Evolutionary conservation across 2,888 invertebrate species (phyloP), one percentile per base, ranked within the genome.

Genomic region (Caenorhabditis doughertyi): DNA sequence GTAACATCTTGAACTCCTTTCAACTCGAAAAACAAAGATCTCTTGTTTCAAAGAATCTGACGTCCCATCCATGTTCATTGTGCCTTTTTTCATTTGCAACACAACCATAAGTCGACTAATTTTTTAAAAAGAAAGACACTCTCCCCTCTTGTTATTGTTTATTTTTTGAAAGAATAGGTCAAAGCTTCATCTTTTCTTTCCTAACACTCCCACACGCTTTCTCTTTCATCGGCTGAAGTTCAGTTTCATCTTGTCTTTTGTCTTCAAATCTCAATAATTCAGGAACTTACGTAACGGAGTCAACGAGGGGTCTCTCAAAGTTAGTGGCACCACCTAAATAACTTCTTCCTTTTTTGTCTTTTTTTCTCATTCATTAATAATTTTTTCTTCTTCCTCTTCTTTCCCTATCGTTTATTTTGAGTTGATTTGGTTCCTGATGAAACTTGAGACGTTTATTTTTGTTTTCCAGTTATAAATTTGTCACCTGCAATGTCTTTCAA

Each of bases 221-320:
- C 56, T 56, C 56, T 56, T 56, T 60, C 71, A 58, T 71, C 55
- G 71, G 44, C 49, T 71, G 71, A 71, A 71, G 71, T 71, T 71
- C 71, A 71, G 21, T 49, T 47, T 21, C 56, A 47, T 56, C 58
- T n/a, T 71, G n/a, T 58, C 49, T 71, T 58, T 56, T 55, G 25
- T 56, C 56, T 44, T 47, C 39, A 9, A 11, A 13, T 56, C 56
- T 70, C 56, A 70, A 70, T 70, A 56, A 70, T 70, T 70, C 56
- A 70, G 44, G 29, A 70, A 70, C 70, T 21, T 70, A 56, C 70
- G 70, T 70, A 70, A 32, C 32, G 4, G 42, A 68, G n/a, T n/a
- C n/a, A n/a, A n/a, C n/a, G 8, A 51, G n/a, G 27, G 29, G 3
- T 1, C 49, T 23, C 18, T 49, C n/a, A 7, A 8, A 53, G 27